Evolutionary conservation across 1,140 invertebrate genomes (phyloP).

Genomic region (Eriocheir sinensis): DNA sequence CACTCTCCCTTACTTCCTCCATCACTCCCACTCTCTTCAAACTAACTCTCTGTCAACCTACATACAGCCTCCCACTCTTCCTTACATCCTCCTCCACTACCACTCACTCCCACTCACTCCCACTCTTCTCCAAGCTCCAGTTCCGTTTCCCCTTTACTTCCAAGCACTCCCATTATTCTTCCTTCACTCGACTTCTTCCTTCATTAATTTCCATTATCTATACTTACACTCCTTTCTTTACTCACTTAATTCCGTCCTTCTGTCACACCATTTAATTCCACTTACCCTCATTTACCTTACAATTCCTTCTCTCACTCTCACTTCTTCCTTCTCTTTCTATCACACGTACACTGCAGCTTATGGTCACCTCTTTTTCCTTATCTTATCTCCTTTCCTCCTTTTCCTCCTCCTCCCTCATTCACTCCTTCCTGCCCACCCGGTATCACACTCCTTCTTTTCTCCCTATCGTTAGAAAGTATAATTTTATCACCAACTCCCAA

Average conservation of each 20-base stretch:
- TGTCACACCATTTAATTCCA: not conserved
- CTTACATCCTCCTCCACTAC: not conserved
- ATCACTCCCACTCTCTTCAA: not conserved
- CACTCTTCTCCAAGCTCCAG: not conserved
- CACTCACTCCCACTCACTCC: not conserved
- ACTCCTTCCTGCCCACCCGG: not conserved
- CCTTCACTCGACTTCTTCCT: not conserved
- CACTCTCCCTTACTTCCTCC: not conserved
- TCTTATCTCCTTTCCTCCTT: not conserved
- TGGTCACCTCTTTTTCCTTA: not conserved
- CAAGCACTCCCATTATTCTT: not conserved
- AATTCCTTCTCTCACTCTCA: not conserved
- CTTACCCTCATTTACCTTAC: not conserved
- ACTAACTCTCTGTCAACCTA: not conserved
- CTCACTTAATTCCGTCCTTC: not conserved
- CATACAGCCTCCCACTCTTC: not conserved
- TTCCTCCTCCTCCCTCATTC: not conserved
- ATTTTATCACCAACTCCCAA: not conserved
- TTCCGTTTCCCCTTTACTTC: not conserved
- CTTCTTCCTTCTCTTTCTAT: not conserved
- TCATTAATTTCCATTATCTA: not conserved
- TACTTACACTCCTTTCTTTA: not conserved
- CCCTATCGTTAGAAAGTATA: not conserved
- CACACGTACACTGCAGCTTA: not conserved
- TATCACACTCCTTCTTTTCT: not conserved